Conservation (phyloP, 2,797 vertebrate species). For the Chloroceryle inda region DNA sequence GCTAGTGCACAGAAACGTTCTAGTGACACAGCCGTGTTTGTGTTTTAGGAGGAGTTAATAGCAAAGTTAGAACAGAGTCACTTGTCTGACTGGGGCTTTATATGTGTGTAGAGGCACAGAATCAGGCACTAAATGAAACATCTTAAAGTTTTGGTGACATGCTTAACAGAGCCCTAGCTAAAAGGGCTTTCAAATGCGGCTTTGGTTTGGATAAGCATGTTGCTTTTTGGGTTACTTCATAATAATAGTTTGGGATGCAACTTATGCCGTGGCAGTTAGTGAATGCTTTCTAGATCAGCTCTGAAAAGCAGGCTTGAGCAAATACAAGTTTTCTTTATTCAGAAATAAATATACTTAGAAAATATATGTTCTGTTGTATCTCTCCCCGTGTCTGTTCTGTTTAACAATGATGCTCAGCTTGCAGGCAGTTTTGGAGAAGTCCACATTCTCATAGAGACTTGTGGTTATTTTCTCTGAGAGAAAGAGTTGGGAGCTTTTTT, state of each 20-base stretch:
- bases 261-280: neutral
- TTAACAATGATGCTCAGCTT: neutral
- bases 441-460: neutral
- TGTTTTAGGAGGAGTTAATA: neutral
- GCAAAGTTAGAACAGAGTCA: neutral
- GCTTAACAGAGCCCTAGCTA: neutral
- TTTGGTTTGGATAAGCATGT: neutral
- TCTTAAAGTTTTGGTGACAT: neutral
- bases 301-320: neutral
- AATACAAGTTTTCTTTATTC: neutral
- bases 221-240: neutral
- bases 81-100: neutral
- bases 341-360: neutral
- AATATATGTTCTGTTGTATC: neutral
- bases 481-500: neutral
- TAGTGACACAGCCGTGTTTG: neutral
- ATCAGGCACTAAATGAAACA: neutral
- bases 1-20: accelerated
- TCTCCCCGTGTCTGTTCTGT: accelerated
- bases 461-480: neutral
- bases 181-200: neutral
- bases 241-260: neutral
- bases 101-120: neutral
- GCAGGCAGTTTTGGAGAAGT: neutral
- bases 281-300: neutral